These are phyloP conservation scores for Xerus inauris DNA, from an alignment of 2,113 vertebrate species.

Conservation along the genomic window DNA sequence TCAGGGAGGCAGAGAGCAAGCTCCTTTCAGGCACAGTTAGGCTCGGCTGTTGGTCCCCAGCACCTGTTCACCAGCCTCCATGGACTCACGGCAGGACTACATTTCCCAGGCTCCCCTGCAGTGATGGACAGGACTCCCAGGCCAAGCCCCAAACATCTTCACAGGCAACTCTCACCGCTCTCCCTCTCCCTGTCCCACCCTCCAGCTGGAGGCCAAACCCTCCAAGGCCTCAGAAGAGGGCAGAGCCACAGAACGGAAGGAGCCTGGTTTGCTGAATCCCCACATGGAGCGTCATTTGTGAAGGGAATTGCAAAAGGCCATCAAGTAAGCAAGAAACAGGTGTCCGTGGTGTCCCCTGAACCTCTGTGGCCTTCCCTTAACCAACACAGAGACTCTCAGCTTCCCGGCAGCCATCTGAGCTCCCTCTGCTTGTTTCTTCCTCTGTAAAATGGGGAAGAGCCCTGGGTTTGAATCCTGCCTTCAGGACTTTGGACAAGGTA, in stretches of 20 bases:
- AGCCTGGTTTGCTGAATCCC: background rate
- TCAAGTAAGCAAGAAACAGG: background rate
- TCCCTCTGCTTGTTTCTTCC: background rate
- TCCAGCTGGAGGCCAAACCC: background rate
- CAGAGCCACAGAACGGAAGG: background rate
- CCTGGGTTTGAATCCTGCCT: background rate
- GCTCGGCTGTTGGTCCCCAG: background rate
- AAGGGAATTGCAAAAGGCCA: background rate
- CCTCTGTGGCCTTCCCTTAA: background rate
- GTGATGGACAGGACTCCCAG: background rate
- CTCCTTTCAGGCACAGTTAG: no score
- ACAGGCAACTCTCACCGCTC: background rate
- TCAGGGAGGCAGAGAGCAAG: background rate
- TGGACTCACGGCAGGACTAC: background rate
- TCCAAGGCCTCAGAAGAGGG: background rate
- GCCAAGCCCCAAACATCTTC: background rate
- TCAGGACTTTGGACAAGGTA: background rate
- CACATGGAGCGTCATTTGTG: accelerated
- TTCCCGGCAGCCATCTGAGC: background rate
- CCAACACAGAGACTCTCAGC: accelerated
- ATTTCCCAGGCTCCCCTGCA: background rate
- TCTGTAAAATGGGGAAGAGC: background rate
- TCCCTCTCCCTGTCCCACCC: background rate
- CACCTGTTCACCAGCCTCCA: background rate
- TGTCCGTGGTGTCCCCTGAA: background rate